phyloP scores from a whole-genome alignment of 1,140 invertebrate species.

The Trichogramma pretiosum region DNA sequence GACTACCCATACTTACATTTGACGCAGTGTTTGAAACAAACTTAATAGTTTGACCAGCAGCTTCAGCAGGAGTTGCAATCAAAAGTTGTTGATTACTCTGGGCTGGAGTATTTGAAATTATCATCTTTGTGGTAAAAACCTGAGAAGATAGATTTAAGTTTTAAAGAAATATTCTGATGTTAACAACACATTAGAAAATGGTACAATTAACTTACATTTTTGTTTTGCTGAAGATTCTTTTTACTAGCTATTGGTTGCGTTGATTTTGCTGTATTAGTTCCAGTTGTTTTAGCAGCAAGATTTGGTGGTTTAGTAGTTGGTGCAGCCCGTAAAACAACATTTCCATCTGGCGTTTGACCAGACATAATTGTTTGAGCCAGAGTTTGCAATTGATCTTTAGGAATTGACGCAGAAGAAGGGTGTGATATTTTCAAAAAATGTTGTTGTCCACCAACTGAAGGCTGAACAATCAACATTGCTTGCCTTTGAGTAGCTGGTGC shows the following conservation, averaged over 20 bases:
- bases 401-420: conserved; percentile 38
- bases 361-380: conserved; percentile 42
- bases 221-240: conserved; percentile 30
- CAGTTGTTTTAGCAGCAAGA: conserved; percentile 23
- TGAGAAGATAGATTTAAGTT: conserved; percentile 19
- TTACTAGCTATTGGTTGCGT: conserved; percentile 36
- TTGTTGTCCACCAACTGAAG: conserved; percentile 37
- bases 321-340: conserved; percentile 41
- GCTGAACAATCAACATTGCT: conserved; percentile 43
- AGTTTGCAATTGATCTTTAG: conserved; percentile 38
- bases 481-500: conserved; percentile 35
- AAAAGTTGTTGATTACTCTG: conserved; percentile 36
- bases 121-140: conserved; percentile 54
- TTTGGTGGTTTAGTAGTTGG: conserved; percentile 22
- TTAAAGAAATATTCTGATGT: background rate
- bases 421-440: conserved; percentile 44
- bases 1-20: conserved; percentile 36
- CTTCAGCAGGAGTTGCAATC: conserved; percentile 35
- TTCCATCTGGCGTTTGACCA: conserved; percentile 42
- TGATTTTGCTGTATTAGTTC: conserved; percentile 35
- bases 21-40: conserved; percentile 32
- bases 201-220: conserved; percentile 31
- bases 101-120: conserved; percentile 46
- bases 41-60: conserved; percentile 35
- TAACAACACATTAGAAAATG: no score